A percentile compares a stretch with the other conserved stretches of the same genome.
These are phyloP conservation scores for Bugula neritina DNA, from an alignment of 2,888 invertebrate species.

Conservation along the genomic window DNA sequence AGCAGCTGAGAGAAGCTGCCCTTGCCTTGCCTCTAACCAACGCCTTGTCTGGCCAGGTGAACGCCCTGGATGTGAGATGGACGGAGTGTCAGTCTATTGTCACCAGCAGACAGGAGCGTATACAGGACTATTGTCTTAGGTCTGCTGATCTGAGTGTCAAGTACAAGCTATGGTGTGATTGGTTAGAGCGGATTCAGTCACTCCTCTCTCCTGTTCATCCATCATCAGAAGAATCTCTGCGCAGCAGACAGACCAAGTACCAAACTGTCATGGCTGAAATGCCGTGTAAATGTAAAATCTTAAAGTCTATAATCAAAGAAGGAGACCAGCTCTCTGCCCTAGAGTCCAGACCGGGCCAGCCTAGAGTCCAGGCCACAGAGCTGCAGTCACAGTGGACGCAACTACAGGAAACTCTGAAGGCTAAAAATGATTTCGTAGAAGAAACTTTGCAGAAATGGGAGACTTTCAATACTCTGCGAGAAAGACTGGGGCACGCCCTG, in stretches of 20 bases:
- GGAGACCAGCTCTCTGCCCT: constrained; percentile 1
- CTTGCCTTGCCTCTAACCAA: neutral
- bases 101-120: neutral
- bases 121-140: constrained; percentile 15
- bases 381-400: constrained; percentile 5
- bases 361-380: neutral
- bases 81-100: constrained; percentile 24
- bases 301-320: neutral
- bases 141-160: neutral
- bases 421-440: neutral
- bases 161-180: constrained; percentile 19
- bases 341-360: neutral
- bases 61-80: neutral
- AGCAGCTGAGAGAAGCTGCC: neutral
- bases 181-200: neutral
- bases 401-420: neutral
- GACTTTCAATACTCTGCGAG: neutral
- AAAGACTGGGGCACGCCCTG: constrained; percentile 19
- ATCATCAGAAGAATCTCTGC: neutral
- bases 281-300: neutral
- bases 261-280: neutral
- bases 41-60: neutral
- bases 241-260: neutral
- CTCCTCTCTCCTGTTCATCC: constrained; percentile 2
- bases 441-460: constrained; percentile 1